These are phyloP conservation scores for Monopis laevigella DNA, from an alignment of 2,888 invertebrate species.

Conservation along the genomic window DNA sequence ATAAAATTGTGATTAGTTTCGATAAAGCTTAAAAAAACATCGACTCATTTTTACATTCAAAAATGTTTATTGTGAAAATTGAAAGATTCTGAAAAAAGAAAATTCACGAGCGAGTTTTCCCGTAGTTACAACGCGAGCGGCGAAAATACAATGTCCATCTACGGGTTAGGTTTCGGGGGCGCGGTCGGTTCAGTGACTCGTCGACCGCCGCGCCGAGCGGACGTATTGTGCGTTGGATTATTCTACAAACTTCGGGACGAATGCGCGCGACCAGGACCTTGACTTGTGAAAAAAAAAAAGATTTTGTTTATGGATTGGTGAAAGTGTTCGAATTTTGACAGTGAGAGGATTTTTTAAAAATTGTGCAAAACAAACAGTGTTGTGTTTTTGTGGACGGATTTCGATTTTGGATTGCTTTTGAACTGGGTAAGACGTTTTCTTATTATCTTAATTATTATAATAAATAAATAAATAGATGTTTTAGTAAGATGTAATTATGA, in stretches of 20 bases:
- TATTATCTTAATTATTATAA: no score
- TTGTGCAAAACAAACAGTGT: conserved; percentile 7
- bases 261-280: conserved; percentile 1
- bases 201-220: conserved; percentile 31
- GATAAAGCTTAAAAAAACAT: no score
- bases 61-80: no score
- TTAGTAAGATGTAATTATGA: no score
- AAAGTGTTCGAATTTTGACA: conserved; percentile 2
- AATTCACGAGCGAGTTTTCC: conserved; percentile 22
- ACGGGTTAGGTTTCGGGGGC: conserved; percentile 24
- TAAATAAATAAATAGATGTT: no score
- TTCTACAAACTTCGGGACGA: neutral
- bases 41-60: no score
- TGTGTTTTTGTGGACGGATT: conserved; percentile 4
- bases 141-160: conserved; percentile 8
- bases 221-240: conserved; percentile 9
- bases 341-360: neutral
- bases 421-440: conserved; percentile 57
- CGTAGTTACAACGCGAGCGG: conserved; percentile 25
- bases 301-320: conserved; percentile 6
- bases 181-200: conserved; percentile 59
- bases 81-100: no score
- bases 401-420: conserved; percentile 57
- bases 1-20: no score
- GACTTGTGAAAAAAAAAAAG: conserved; percentile 3